Conservation (phyloP, 2,888 invertebrate genomes). For the Ochropleura plecta region DNA sequence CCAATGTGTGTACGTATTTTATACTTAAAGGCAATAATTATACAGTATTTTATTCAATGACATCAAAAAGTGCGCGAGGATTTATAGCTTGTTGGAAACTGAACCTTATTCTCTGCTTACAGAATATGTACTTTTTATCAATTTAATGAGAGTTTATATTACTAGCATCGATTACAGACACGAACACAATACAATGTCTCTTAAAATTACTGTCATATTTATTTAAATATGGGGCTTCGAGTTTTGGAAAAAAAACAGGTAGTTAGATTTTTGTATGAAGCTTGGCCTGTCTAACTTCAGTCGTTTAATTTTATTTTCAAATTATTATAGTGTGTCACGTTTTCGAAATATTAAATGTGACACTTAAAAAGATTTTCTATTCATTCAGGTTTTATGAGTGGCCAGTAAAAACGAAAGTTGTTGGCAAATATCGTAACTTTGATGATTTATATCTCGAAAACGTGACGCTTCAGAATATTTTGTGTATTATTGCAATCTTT, state of each 20-base stretch:
- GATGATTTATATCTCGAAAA: neutral
- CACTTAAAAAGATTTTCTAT: neutral
- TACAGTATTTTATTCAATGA: neutral
- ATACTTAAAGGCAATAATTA: neutral
- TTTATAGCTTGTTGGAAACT: neutral
- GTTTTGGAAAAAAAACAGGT: neutral
- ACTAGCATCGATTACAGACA: neutral
- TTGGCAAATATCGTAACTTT: neutral
- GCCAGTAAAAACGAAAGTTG: neutral
- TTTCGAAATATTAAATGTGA: neutral
- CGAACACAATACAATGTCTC: neutral
- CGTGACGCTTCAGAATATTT: neutral
- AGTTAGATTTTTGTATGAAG: neutral
- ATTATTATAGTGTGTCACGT: neutral
- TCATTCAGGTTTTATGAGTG: too few species aligned
- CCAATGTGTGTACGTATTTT: neutral
- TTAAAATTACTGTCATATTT: neutral
- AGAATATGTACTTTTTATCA: constrained; percentile 10
- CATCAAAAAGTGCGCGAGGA: neutral
- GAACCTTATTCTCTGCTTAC: neutral
- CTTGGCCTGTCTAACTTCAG: neutral
- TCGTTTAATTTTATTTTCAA: neutral
- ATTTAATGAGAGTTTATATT: constrained; percentile 18
- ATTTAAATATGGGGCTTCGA: neutral
- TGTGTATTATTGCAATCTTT: neutral